Percentiles rank a stretch among this genome's conserved stretches.
These are phyloP conservation scores for Caenorhabditis tropicalis DNA, from an alignment of 1,140 invertebrate genomes.

Conservation along the genomic window DNA sequence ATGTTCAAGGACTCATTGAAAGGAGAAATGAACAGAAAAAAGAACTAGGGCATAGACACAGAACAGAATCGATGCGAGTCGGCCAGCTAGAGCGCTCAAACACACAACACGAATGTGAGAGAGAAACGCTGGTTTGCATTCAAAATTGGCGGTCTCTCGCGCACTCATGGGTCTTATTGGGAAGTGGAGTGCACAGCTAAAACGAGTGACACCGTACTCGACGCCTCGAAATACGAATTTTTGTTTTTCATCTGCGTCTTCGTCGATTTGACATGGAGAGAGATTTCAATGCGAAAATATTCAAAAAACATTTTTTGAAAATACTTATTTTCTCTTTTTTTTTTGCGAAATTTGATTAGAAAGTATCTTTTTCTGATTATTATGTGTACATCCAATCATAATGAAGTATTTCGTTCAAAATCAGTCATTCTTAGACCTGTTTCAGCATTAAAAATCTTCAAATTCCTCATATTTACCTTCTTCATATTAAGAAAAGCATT, in stretches of 20 bases:
- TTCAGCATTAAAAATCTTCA: no score
- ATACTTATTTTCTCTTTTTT: no score
- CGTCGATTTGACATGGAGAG: background rate
- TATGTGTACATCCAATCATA: no score
- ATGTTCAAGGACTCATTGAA: background rate
- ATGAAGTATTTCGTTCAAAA: no score
- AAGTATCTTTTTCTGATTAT: no score
- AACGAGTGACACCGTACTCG: conserved; percentile 17
- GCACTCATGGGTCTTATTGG: background rate
- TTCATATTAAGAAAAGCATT: no score
- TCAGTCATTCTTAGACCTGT: no score
- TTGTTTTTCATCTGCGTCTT: background rate
- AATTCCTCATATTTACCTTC: no score
- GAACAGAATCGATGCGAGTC: background rate
- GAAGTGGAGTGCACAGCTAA: background rate
- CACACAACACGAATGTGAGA: background rate
- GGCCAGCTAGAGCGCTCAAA: background rate
- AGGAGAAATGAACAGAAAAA: background rate
- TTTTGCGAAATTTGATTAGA: no score
- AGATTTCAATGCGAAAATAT: background rate
- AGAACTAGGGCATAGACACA: background rate
- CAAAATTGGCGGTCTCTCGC: background rate
- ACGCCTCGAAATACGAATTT: conserved; percentile 35
- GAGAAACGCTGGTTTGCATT: background rate
- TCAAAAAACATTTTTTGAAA: background rate